Evolutionary conservation across 2,888 invertebrate genomes (phyloP), one percentile per base, ranked within the genome.

Genomic region (Scelioninae gen. 1): DNA sequence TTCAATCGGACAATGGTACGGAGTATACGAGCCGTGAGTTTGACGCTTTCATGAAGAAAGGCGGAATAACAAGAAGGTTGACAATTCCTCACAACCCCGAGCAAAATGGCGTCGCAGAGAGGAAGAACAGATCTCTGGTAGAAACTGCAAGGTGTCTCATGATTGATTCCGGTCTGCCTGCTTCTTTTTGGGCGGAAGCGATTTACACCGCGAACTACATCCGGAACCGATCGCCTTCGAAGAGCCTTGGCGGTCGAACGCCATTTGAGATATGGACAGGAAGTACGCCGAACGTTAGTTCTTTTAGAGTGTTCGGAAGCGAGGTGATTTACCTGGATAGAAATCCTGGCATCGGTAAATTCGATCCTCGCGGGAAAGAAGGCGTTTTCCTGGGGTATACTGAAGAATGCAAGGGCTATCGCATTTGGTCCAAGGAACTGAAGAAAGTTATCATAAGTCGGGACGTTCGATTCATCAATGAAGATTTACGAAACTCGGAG

Each of bases 381-480:
- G 69, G 69, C 5, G 38, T 69, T 10, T 69, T 69, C 45, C 58
- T 69, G 9, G 58, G 69, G 7, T 58, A 69, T 13, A 45, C 40
- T 15, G 69, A 58, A 16, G 45, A 81, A 11, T 77, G 82, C 1
- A 83, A 84, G 9, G 82, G 66, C n/a, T 84, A 80, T 32, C 16
- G 77, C 13, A 58, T 83, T 0, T 85, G 84, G 83, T 47, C 71
- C 5, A 23, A 51, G 0, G 68, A 65, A 0, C 32, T 65, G 15
- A 74, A 15, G 9, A 51, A 40, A 6, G 40, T 84, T 4, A 69
- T 66, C 23, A 43, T 84, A 10, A 55, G 79, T 0, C 56, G 84
- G 34, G 34, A 34, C 34, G 34, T 34, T 34, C 34, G 34, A 34
- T 7, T 23, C 38, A 34, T 56, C 38, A 13, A 56, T n/a, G 38